Base-by-base conservation (phyloP, 2,888 invertebrate genomes). In the Eupithecia dodoneata region DNA sequence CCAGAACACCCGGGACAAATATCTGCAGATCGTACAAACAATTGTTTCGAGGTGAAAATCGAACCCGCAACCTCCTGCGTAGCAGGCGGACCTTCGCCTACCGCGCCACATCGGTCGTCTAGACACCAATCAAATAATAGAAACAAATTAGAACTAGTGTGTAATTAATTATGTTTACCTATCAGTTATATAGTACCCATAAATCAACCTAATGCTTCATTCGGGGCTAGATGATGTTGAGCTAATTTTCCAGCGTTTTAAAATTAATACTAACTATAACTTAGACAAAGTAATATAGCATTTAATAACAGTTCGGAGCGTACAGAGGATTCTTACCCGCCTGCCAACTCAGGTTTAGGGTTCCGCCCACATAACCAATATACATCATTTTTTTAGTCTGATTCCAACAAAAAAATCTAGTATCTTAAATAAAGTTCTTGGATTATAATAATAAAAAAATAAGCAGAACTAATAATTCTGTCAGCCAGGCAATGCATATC, bases 321-420 rank as follows among this genome's bases (percentile, higher is more conserved):
- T 92, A 88, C 87, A 81, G 80, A 76, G 79, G 83, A 90, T 90
- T 89, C 88, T 89, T 89, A 81, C 76, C 78, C 77, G 79, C 80
- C 80, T 75, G 81, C 81, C 79, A 87, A 88, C 86, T 87, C 88
- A 69, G 10, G n/a, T 18, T 69, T 69, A 69, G 18, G 45, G 45
- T 69, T 69, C 67, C 44, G 9, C 10, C 3, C 4, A 18, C 13
- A n/a, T 2, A 66, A 66, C 42, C 42, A 59, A 18, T 30, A 9
- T n/a, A 2, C 0, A n/a, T 59, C 9, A 2, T 18, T 59, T 18
- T 59, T 5, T 59, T n/a, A 18, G 3, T 9, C 9, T 18, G 2
- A 18, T 59, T 18, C 2, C 0, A 59, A 18, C 18, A n/a, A n/a
- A 4, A 18, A 6, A 59, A n/a, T 18, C 4, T 18, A 9, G 9